Percentiles rank a stretch among this genome's conserved stretches.
phyloP scores from a whole-genome alignment of 2,797 vertebrate genomes.

The Siniperca scherzeri region DNA sequence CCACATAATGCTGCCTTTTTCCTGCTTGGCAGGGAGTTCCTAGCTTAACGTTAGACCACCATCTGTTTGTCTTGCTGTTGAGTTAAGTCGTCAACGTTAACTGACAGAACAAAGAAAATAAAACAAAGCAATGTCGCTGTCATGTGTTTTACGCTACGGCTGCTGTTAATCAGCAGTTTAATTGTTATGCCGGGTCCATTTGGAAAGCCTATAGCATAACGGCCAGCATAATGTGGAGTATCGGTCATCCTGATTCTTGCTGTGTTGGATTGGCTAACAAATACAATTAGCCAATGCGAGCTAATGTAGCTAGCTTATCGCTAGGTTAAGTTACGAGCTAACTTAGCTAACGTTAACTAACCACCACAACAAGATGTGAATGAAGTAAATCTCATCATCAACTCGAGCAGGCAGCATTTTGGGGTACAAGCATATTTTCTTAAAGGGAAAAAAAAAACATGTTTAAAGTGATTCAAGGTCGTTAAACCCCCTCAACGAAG shows the following conservation, averaged over 20 bases:
- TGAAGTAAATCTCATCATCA: too few relatives aligned
- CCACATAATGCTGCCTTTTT: not conserved
- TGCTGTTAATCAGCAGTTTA: conserved; percentile 61
- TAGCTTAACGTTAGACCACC: conserved; percentile 6
- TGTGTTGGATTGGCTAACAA: not conserved
- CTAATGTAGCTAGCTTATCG: not conserved
- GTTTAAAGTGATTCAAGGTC: not conserved
- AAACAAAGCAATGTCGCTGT: conserved; percentile 65
- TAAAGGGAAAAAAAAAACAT: not conserved
- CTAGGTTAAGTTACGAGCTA: not conserved
- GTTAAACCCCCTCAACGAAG: not conserved
- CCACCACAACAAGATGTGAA: not conserved
- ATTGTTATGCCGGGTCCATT: conserved; percentile 32
- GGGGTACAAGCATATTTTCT: accelerated
- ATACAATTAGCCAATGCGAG: not conserved
- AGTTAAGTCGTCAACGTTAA: conserved; percentile 23
- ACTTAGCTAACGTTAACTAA: not conserved
- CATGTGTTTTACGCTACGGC: conserved; percentile 23
- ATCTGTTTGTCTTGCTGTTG: conserved; percentile 7
- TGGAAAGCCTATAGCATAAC: not conserved
- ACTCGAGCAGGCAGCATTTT: accelerated
- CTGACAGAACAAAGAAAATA: conserved; percentile 68
- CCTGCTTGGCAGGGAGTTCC: not conserved
- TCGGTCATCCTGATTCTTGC: too few relatives aligned
- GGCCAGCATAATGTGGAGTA: not conserved